These are phyloP conservation scores for Nasonia giraulti DNA, from an alignment of 1,140 invertebrate genomes.

Conservation along the genomic window DNA sequence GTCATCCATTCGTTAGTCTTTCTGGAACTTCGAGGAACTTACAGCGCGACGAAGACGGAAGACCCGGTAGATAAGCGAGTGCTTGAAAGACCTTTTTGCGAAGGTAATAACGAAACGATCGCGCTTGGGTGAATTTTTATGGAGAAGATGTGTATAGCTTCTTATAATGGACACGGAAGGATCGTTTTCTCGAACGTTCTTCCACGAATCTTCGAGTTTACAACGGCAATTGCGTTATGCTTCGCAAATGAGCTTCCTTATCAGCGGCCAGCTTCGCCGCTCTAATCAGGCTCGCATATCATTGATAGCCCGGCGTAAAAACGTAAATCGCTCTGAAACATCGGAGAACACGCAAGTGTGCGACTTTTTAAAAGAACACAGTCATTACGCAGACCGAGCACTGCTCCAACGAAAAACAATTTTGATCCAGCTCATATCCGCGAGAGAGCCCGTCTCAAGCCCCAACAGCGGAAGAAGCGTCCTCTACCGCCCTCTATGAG, in stretches of 20 bases:
- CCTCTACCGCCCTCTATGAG: slow-evolving; percentile 62
- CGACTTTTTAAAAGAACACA: too few relatives aligned
- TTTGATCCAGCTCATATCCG: neutral
- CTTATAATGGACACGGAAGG: neutral
- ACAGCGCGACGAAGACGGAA: neutral
- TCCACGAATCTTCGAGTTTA: too few relatives aligned
- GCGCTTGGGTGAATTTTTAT: neutral
- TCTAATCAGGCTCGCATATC: slow-evolving; percentile 37
- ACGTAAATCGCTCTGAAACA: neutral
- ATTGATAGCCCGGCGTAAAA: slow-evolving; percentile 11
- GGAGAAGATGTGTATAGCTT: neutral
- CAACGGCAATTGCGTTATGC: neutral
- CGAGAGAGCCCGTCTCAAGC: neutral
- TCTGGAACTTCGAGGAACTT: neutral
- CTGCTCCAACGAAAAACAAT: neutral
- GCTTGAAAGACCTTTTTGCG: neutral
- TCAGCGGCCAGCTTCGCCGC: slow-evolving; percentile 14
- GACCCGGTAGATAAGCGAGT: neutral
- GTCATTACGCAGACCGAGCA: too few relatives aligned
- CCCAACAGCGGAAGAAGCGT: slow-evolving; percentile 53
- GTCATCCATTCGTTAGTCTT: neutral
- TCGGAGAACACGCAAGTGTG: too few relatives aligned
- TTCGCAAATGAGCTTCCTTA: slow-evolving; percentile 25
- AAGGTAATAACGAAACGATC: neutral
- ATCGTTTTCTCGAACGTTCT: neutral